Evolutionary conservation across 2,113 vertebrate genomes (phyloP).

Genomic region (Naja naja): DNA sequence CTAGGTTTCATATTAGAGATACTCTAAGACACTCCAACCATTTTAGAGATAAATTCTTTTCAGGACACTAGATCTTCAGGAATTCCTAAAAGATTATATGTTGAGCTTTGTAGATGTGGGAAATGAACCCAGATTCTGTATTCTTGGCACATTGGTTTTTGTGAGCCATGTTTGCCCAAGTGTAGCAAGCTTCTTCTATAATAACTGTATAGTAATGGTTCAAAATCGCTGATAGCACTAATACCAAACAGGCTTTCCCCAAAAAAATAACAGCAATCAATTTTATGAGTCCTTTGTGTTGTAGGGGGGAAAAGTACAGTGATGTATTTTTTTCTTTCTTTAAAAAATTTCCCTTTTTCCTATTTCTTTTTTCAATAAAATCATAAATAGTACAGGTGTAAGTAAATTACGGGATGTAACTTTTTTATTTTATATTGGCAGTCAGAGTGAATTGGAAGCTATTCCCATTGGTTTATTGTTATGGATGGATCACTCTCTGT

Average conservation of each 20-base stretch:
- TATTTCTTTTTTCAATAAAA: neutral
- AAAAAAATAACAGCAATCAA: neutral
- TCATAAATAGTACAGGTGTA: neutral
- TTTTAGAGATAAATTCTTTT: neutral
- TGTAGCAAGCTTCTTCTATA: neutral
- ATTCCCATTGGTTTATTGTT: neutral
- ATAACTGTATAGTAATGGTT: no score
- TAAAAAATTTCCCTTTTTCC: neutral
- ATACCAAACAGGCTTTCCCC: neutral
- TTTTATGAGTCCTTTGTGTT: neutral
- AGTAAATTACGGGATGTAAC: neutral
- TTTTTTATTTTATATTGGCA: neutral
- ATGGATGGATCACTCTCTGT: neutral
- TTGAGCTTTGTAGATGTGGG: neutral
- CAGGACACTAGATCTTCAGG: neutral
- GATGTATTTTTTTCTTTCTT: neutral
- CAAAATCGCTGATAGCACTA: no score
- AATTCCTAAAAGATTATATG: neutral
- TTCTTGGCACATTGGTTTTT: neutral
- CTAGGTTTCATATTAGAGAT: neutral
- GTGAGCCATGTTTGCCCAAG: neutral
- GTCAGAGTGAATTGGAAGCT: neutral
- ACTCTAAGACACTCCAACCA: neutral
- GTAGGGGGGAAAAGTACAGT: neutral
- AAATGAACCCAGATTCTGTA: neutral